Base-by-base conservation (phyloP, 2,797 vertebrate genomes). In the Spondyliosoma cantharus region DNA sequence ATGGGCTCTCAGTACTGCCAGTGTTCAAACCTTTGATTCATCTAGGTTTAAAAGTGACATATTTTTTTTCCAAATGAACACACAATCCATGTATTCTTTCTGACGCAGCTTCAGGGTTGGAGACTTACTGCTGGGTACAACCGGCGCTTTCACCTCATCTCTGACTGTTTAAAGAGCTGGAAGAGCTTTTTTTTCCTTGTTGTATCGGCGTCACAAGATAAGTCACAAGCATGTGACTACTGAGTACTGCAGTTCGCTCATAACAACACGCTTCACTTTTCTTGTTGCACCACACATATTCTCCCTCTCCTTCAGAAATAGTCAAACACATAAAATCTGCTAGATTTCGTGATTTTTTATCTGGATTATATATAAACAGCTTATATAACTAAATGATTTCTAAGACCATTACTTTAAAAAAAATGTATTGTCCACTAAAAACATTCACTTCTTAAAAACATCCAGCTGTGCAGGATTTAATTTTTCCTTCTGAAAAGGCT, bases 171-270 rank as follows among this genome's bases (percentile, higher is more conserved):
- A 46, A 65, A 43, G 29, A 65, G 46, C 27, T 29, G 20, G 13
- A 46, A 16, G 25, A 24, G 4, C 15, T 45, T 7, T 37, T 20
- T 24, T n/a, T 59, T 64, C 37, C 7, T 25, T 32, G 4, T 56
- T n/a, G 42, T 15, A 20, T 16, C 59, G n/a, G 42, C 25, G 68
- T 76, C 74, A 78, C 42, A 75, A 56, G 71, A 46, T 81, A 58
- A 61, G 42, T 62, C 68, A 48, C 56, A 27, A 71, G 74, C 74
- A 37, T 0, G 3, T 58, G 53, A 69, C 46, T 17, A n/a, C 19
- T 20, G 16, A 70, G 37, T 13, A 6, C 53, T 42, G n/a, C 58
- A 43, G 71, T n/a, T 32, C 16, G 1, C 22, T 73, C 25, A 27
- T 42, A 19, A 22, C 45, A 59, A 16, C 5, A 45, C 13, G 1